Base-by-base conservation (phyloP, 1,140 invertebrate species). In the Neodiprion fabricii region DNA sequence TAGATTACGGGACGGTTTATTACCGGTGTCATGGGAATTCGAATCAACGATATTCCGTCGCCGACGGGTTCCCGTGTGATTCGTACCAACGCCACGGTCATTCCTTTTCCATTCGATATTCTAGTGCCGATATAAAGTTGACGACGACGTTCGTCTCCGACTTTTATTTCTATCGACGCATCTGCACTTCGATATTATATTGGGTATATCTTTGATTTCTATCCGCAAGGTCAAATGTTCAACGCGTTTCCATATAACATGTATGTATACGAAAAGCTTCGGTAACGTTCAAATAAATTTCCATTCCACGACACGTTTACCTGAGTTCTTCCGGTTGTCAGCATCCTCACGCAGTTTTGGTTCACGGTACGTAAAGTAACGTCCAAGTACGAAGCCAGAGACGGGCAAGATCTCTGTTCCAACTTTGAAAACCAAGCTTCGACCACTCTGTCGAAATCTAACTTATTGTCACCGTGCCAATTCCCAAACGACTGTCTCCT, bases 121-220 rank as follows among this genome's bases (percentile, higher is more conserved):
- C 53, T 61, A 61, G 53, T 61, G 53, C 53, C 53, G 53, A 61
- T 61, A 61, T 61, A 61, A 61, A n/a, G 11, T 61, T 61, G n/a
- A 61, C 53, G 53, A 61, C 53, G 1, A 61, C 2, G 11, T 8
- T 11, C n/a, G 53, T 0, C 53, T 61, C n/a, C 11, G 7, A 61
- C 11, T 61, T 53, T 61, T 61, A 11, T 8, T 61, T 12, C 53
- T 61, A 61, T 9, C 53, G 53, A 8, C 53, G 28, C 28, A 40
- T 40, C 28, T 14, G 11, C 53, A 61, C 53, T 9, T 12, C 8
- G 53, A 61, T 12, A 61, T 61, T 61, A 61, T 40, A 40, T 40
- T 40, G n/a, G 7, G 53, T 61, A 40, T 14, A 61, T 61, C 53
- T 61, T 61, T 61, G 53, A 61, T 61, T 7, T 61, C n/a, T 61